Conservation (phyloP, 2,113 vertebrate genomes). For the Chamaea fasciata region DNA sequence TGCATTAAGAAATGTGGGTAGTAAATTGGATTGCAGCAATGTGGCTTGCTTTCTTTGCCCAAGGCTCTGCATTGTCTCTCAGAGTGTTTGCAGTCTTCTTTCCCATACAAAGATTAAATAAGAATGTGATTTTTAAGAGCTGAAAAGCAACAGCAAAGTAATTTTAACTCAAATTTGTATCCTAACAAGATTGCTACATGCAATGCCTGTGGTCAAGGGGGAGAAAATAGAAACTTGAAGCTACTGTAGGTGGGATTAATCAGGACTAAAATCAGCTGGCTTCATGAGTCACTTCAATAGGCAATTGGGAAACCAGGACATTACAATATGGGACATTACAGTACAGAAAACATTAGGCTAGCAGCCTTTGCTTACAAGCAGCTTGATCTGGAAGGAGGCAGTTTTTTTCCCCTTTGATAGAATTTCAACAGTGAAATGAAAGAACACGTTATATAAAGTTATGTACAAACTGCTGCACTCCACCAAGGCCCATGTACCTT, state of each 20-base stretch:
- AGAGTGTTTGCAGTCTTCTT: background rate
- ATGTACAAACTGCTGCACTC: background rate
- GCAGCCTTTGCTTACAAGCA: background rate
- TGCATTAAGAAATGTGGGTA: background rate
- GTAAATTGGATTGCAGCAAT: background rate
- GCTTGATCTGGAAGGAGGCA: background rate
- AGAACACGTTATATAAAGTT: accelerated
- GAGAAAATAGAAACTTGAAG: background rate
- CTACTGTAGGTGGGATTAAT: background rate
- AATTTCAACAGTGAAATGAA: background rate
- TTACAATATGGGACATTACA: background rate
- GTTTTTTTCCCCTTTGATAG: background rate
- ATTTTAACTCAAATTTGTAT: background rate
- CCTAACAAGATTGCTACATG: background rate
- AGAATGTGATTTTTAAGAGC: background rate
- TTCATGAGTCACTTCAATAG: background rate
- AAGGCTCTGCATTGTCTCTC: background rate
- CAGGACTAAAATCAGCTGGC: background rate
- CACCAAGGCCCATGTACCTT: background rate
- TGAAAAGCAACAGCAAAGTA: background rate
- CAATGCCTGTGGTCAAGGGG: background rate
- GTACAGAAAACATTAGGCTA: background rate
- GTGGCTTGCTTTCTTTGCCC: background rate
- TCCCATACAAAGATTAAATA: background rate
- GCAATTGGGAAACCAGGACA: background rate